Percentiles rank a stretch among this genome's conserved stretches.
Evolutionary conservation across 2,888 invertebrate genomes (phyloP).

Genomic region (Glaucopsyche alexis): DNA sequence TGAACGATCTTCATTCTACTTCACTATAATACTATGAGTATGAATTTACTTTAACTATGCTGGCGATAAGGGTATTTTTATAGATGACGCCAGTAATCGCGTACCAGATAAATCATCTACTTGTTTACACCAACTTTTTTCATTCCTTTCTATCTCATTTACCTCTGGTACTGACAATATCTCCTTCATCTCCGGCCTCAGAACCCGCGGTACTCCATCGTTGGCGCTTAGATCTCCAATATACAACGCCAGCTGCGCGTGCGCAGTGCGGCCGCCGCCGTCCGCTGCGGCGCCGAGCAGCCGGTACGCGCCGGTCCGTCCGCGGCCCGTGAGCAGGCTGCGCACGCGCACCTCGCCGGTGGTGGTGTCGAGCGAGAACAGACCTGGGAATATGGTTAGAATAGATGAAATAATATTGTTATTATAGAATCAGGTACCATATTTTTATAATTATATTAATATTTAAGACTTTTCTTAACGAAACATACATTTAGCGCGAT

Average conservation of each 20-base stretch:
- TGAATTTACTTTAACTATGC: no score
- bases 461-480: background rate
- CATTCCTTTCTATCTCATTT: no score
- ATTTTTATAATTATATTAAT: no score
- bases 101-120: no score
- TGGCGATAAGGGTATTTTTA: no score
- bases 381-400: conserved; percentile 59
- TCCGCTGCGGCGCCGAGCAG: conserved; percentile 85
- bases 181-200: conserved; percentile 77
- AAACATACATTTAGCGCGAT: no score
- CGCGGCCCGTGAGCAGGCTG: conserved; percentile 85
- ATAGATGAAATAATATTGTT: background rate
- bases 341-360: conserved; percentile 85
- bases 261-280: conserved; percentile 83
- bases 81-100: no score
- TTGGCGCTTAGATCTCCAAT: conserved; percentile 90
- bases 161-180: conserved; percentile 72
- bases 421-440: no score
- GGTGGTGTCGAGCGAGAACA: conserved; percentile 83
- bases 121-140: no score
- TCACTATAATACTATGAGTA: no score
- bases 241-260: conserved; percentile 82
- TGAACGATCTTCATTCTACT: no score
- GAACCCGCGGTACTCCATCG: conserved; percentile 88
- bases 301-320: conserved; percentile 86